These are phyloP conservation scores for Neodontobutis hainanensis DNA, from an alignment of 2,113 vertebrate genomes.

Conservation along the genomic window DNA sequence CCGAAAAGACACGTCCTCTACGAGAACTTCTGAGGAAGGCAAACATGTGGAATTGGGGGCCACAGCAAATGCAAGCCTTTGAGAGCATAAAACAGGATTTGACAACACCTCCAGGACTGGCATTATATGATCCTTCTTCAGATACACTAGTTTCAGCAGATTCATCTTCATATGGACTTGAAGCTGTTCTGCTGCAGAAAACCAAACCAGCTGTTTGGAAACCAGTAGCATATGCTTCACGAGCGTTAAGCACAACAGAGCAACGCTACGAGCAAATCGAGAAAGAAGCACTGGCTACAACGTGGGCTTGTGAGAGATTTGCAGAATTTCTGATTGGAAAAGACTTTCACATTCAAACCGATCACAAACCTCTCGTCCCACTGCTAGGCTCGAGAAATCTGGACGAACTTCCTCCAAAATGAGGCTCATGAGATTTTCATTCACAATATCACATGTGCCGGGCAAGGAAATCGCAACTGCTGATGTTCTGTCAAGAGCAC, in stretches of 20 bases:
- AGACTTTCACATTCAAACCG: background rate
- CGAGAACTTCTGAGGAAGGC: background rate
- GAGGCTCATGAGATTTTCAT: background rate
- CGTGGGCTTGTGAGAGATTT: constrained; percentile 11
- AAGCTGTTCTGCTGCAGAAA: background rate
- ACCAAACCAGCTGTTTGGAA: background rate
- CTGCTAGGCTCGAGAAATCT: constrained; percentile 8
- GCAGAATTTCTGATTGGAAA: constrained; percentile 10
- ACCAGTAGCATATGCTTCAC: background rate
- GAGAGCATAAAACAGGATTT: background rate
- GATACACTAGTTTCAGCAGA: background rate
- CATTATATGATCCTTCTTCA: background rate
- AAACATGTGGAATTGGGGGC: background rate
- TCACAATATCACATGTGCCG: constrained; percentile 6
- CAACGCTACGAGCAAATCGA: background rate
- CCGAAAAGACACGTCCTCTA: background rate
- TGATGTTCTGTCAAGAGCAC: constrained; percentile 3
- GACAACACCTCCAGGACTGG: background rate
- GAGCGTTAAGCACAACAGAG: background rate
- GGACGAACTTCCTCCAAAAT: background rate
- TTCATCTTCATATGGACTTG: constrained; percentile 6
- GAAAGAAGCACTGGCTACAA: background rate
- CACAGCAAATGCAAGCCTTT: background rate
- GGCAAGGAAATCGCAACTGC: constrained; percentile 1
- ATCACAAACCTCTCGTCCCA: constrained; percentile 6